Percentiles rank a stretch among this genome's conserved stretches.
These are phyloP conservation scores for Tipula unca DNA, from an alignment of 2,888 invertebrate genomes.

Conservation along the genomic window DNA sequence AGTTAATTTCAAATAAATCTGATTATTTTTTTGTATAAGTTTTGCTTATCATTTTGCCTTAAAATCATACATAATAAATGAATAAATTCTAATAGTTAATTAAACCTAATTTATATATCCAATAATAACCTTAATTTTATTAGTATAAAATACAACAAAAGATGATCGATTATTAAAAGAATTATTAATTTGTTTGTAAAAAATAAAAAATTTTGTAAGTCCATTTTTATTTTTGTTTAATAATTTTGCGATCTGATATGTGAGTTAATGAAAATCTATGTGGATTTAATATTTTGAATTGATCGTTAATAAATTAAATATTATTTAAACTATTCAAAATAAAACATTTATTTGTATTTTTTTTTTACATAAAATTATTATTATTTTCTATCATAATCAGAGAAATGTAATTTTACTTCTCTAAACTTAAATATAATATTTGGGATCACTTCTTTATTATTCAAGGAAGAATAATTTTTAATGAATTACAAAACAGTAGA, in stretches of 20 bases:
- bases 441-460: not conserved
- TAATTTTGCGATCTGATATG: not conserved
- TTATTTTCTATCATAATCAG: not conserved
- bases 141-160: not conserved
- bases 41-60: not conserved
- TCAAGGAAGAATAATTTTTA: not conserved
- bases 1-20: not conserved
- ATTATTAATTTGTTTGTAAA: not conserved
- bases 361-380: not conserved
- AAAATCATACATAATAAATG: not conserved
- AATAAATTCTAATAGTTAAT: not conserved
- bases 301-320: not conserved
- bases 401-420: not conserved
- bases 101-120: not conserved
- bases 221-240: not conserved
- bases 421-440: not conserved
- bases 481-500: no score
- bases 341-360: not conserved
- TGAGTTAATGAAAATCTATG: not conserved
- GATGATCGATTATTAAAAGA: not conserved
- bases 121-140: not conserved
- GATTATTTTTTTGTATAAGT: not conserved
- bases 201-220: no score
- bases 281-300: not conserved
- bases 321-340: not conserved